Percentiles rank a stretch among this genome's conserved stretches.
Conservation (phyloP, 1,140 invertebrate species). For the Drosophila tristis region DNA sequence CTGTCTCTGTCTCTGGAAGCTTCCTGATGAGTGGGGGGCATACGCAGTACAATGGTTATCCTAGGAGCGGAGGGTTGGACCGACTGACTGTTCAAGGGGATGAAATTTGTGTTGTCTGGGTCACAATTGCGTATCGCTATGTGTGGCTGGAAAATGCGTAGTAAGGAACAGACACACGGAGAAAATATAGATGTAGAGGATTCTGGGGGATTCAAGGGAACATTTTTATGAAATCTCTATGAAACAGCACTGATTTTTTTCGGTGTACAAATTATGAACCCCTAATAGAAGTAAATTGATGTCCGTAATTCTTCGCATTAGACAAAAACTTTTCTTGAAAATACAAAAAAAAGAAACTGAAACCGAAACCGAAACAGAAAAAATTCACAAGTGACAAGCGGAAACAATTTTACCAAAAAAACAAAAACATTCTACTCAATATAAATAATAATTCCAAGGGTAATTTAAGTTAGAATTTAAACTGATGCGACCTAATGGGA, state of each 20-base stretch:
- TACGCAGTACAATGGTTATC: no score
- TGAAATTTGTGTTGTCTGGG: conserved; percentile 8
- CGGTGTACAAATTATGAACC: conserved; percentile 16
- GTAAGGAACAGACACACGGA: neutral
- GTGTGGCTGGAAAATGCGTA: conserved; percentile 36
- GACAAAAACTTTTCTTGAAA: neutral
- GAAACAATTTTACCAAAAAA: no score
- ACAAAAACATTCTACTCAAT: conserved; percentile 9
- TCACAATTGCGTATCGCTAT: conserved; percentile 14
- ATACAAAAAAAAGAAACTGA: neutral
- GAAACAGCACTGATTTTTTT: neutral
- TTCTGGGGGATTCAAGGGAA: no score
- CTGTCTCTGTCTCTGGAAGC: neutral
- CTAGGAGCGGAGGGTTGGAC: neutral
- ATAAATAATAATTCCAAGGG: conserved; percentile 13
- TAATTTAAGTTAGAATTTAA: conserved; percentile 9
- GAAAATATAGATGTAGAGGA: no score
- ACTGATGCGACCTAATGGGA: neutral
- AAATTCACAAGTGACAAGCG: neutral
- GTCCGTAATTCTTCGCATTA: conserved; percentile 15
- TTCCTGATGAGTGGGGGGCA: conserved; percentile 11
- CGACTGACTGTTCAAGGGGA: conserved; percentile 1
- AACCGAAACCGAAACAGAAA: no score
- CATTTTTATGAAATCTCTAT: no score
- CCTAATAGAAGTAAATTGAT: conserved; percentile 14